Evolutionary conservation across 2,888 invertebrate species (phyloP).

Genomic region (Coecobrya sp.): DNA sequence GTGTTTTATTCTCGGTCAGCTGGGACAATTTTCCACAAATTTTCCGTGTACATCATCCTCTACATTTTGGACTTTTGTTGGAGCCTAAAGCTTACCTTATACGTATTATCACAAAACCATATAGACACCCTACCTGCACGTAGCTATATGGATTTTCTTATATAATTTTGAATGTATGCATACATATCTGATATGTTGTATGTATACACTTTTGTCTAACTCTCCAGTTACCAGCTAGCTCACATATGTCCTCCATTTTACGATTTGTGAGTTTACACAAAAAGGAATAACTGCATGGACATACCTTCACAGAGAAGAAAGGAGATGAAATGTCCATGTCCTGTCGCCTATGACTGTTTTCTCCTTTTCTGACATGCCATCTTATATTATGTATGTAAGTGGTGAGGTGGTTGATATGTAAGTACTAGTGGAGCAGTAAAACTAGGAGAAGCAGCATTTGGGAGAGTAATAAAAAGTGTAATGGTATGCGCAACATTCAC

Average conservation of each 20-base stretch:
- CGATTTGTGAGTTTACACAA: constrained; percentile 76
- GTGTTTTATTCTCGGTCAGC: constrained; percentile 70
- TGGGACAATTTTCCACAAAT: constrained; percentile 75
- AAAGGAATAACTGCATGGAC: constrained; percentile 48
- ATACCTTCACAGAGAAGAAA: constrained; percentile 38
- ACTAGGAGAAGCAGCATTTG: constrained; percentile 70
- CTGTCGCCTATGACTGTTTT: constrained; percentile 15
- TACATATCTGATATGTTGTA: background rate
- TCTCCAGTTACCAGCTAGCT: background rate
- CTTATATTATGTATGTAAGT: background rate
- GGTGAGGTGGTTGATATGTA: constrained; percentile 28
- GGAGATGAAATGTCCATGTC: constrained; percentile 26
- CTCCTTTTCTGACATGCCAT: background rate
- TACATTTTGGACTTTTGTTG: constrained; percentile 54
- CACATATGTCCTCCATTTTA: constrained; percentile 74
- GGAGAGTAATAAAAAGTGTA: constrained; percentile 80
- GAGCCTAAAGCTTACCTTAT: constrained; percentile 70
- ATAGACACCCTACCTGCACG: background rate
- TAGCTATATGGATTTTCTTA: background rate
- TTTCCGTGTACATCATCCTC: constrained; percentile 60
- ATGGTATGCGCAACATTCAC: constrained; percentile 81
- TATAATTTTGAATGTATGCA: constrained; percentile 28
- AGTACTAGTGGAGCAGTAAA: constrained; percentile 48
- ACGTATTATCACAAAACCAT: constrained; percentile 11
- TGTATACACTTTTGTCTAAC: background rate